A percentile compares a stretch with the other conserved stretches of the same genome.
Evolutionary conservation across 2,888 invertebrate species (phyloP).

Genomic region (Lepidochitona cinerea): DNA sequence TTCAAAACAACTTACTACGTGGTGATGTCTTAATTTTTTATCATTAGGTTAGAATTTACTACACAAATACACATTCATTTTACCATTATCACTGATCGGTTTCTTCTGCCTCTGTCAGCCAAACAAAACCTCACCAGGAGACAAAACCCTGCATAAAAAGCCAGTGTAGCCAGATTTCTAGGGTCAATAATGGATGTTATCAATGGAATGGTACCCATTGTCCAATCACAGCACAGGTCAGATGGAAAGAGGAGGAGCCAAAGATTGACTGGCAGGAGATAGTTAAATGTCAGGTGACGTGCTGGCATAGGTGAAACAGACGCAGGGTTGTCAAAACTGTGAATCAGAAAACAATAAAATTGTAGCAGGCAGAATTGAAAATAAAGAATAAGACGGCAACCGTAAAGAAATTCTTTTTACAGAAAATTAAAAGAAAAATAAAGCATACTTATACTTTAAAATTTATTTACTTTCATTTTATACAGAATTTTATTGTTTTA

Average conservation of each 20-base stretch:
- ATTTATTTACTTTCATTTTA: too few species aligned
- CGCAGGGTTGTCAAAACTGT: slow-evolving; percentile 96
- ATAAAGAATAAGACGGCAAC: too few species aligned
- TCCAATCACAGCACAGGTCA: slow-evolving; percentile 97
- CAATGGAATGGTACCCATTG: slow-evolving; percentile 95
- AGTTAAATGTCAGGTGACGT: slow-evolving; percentile 92
- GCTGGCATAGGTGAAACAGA: slow-evolving; percentile 87
- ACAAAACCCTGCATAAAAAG: slow-evolving; percentile 76
- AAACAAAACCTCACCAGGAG: slow-evolving; percentile 53
- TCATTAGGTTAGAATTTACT: too few species aligned
- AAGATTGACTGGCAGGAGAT: slow-evolving; percentile 90
- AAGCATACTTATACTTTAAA: too few species aligned
- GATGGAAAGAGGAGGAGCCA: slow-evolving; percentile 92
- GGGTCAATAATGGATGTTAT: slow-evolving; percentile 84
- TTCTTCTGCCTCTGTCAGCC: slow-evolving; percentile 57
- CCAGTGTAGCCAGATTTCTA: slow-evolving; percentile 85
- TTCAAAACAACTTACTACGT: too few species aligned
- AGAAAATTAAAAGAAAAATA: too few species aligned
- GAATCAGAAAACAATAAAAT: slow-evolving; percentile 34
- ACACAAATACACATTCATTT: too few species aligned
- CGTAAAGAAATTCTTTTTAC: too few species aligned
- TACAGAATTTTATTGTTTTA: too few species aligned
- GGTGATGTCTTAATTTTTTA: too few species aligned
- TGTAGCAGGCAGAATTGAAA: too few species aligned
- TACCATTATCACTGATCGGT: slow-evolving; percentile 81